Base-by-base conservation (phyloP, 2,113 vertebrate species). In the Salvelinus alpinus region DNA sequence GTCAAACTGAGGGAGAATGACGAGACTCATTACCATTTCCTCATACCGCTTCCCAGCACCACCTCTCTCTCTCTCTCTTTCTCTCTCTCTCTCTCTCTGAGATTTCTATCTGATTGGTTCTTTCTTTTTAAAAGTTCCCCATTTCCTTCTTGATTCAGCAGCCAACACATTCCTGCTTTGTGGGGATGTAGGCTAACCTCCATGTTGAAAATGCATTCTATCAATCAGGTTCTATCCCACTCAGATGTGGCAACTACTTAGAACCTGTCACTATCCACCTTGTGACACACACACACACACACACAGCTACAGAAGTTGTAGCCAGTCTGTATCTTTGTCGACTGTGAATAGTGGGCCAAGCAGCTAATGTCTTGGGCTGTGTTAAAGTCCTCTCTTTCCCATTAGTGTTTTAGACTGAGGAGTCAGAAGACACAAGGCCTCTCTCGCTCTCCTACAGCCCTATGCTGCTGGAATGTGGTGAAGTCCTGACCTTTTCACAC, bases 401-500 rank as follows among this genome's bases (percentile, higher is more conserved):
- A 66, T 82, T 82, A 78, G 78, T 54, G 73, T 59, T 24, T 78
- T 22, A 16, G 34, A 72, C 64, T 22, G 57, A 62, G 71, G 71
- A 62, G 71, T 79, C 31, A 16, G 47, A 72, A 79, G 72, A 44
- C 9, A 44, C 11, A 44, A 75, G 81, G 75, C 74, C 57, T 70
- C 65, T 66, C 24, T 66, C 24, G 5, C 27, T 13, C 27, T 66
- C 13, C 64, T 7, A 24, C 38, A 16, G 16, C 25, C 64, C 24
- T 29, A 44, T 44, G 9, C 38, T 44, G 9, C 24, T 8, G 13
- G 75, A 74, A 73, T 2, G 79, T 65, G 69, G 71, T 67, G 72
- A 13, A 48, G 22, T 6, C 64, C 51, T 87, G 89, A 89, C 88
- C 89, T 90, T 89, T 89, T 89, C 89, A 89, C 70, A 59, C 73